A percentile compares a stretch with the other conserved stretches of the same genome.
Evolutionary conservation across 2,113 vertebrate species (phyloP).

Genomic region (Brienomyrus longianalis): DNA sequence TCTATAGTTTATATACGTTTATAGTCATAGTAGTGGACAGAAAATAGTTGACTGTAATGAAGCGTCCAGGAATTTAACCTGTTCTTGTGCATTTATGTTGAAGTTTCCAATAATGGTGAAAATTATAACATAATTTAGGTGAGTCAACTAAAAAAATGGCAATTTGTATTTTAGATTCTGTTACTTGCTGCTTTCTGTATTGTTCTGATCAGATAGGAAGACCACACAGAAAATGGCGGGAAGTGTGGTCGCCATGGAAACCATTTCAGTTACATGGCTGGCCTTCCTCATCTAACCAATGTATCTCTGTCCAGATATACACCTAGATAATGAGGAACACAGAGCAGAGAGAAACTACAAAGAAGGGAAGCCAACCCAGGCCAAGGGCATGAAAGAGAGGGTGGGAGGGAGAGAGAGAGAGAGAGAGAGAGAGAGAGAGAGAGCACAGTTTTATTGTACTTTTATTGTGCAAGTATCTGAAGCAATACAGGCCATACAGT

Average conservation of each 20-base stretch:
- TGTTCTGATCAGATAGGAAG: neutral
- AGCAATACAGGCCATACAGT: neutral
- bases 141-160: neutral
- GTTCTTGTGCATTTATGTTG: neutral
- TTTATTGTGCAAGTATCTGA: neutral
- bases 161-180: neutral
- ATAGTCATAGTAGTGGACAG: neutral
- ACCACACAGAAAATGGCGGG: neutral
- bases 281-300: neutral
- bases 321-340: neutral
- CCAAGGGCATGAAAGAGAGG: neutral
- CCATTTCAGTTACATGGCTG: neutral
- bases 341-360: neutral
- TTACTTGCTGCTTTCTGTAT: neutral
- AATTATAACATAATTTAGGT: neutral
- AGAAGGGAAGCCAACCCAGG: neutral
- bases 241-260: neutral
- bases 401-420: neutral
- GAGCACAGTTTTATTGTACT: neutral
- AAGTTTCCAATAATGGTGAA: neutral
- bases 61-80: neutral
- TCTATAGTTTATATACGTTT: neutral
- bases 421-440: neutral
- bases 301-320: neutral
- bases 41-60: neutral